Evolutionary conservation across 1,140 invertebrate genomes (phyloP).

Genomic region (Oreohelix idahoensis): DNA sequence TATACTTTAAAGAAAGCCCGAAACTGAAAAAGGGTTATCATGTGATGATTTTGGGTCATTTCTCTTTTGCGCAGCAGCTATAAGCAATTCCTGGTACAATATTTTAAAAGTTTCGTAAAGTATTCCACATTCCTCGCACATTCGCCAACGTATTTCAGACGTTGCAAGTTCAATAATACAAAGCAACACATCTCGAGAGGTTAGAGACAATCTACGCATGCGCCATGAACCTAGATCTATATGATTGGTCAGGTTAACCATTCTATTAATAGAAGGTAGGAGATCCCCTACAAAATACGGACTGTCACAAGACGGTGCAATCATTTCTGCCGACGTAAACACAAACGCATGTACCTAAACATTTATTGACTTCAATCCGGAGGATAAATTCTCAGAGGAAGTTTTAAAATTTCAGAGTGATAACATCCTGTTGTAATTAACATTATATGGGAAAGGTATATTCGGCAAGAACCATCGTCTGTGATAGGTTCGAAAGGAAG

Average conservation of each 20-base stretch:
- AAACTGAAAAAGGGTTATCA: too few relatives aligned
- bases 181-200: neutral
- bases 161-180: neutral
- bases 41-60: too few relatives aligned
- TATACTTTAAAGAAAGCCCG: too few relatives aligned
- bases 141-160: neutral
- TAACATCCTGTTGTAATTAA: neutral
- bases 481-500: neutral
- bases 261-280: neutral
- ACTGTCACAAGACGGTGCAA: slow-evolving; percentile 21
- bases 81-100: too few relatives aligned
- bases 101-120: too few relatives aligned
- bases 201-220: neutral
- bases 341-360: neutral
- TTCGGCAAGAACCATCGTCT: neutral
- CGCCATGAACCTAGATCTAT: neutral
- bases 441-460: slow-evolving; percentile 12
- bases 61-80: too few relatives aligned
- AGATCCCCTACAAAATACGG: neutral
- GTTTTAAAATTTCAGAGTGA: neutral
- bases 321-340: slow-evolving; percentile 13
- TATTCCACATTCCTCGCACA: neutral
- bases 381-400: too few relatives aligned
- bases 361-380: neutral
- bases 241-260: slow-evolving; percentile 22